Base-by-base conservation (phyloP, 2,888 invertebrate species). In the Helleia helle region DNA sequence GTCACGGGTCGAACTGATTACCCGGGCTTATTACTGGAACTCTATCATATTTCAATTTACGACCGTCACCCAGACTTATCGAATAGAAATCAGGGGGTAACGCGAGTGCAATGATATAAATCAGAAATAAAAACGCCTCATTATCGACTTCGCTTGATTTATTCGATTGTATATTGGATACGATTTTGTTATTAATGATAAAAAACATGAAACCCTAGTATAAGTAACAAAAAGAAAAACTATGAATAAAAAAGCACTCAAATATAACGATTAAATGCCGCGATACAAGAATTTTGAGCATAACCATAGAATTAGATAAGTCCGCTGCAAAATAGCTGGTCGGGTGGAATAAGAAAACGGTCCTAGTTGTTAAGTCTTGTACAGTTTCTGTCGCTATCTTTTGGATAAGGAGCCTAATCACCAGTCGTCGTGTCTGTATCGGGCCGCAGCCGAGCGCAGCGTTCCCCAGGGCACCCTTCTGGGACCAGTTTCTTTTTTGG, bases 1-100 rank as follows among this genome's bases (percentile, higher is more conserved):
- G 49, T 52, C 64, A 57, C 66, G 71, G 80, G 80, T 71, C 70
- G 71, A 66, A 63, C 63, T 62, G 69, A 75, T 75, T 75, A 73
- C 64, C 55, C 51, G 51, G 51, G 72, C 77, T 80, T 73, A 83
- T 80, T 83, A 81, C 69, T 65, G 65, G 58, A 69, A 77, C 77
- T 84, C 80, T 80, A 83, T 84, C 84, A 83, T 84, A 79, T 84
- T 84, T 84, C 84, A 84, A 84, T 83, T 84, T 84, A 81, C 71
- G 83, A 81, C 76, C 81, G 69, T 75, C 80, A 77, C 68, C 66
- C 71, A 55, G 67, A 65, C 72, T 83, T 81, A 84, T 80, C 72
- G 80, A 71, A 76, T 66, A 76, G 72, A 81, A 80, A 80, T 74
- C 70, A 59, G 68, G 61, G 79, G 75, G 74, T 61, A 67, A 62